These are phyloP conservation scores for Buphagus erythrorhynchus DNA, from an alignment of 2,797 vertebrate genomes.

Conservation along the genomic window DNA sequence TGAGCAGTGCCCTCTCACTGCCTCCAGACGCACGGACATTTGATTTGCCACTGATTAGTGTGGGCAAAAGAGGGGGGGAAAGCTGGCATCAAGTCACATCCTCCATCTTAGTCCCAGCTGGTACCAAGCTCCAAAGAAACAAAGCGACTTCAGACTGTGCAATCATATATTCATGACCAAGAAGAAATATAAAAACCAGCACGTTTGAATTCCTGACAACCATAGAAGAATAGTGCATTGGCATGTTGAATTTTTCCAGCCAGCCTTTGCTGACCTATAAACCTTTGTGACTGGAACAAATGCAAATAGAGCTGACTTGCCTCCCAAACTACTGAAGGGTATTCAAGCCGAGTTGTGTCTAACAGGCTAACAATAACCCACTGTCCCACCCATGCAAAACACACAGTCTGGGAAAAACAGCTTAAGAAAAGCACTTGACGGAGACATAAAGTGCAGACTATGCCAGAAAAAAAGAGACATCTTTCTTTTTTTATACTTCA, in stretches of 20 bases:
- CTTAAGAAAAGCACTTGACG: slow-evolving; percentile 73
- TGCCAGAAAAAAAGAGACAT: not conserved
- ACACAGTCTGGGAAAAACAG: slow-evolving; percentile 78
- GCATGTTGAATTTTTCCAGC: slow-evolving; percentile 85
- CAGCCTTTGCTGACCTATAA: slow-evolving; percentile 94
- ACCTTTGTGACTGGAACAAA: slow-evolving; percentile 96
- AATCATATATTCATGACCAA: slow-evolving; percentile 78
- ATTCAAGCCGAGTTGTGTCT: slow-evolving; percentile 88
- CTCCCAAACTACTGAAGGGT: slow-evolving; percentile 91
- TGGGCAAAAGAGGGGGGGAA: slow-evolving; percentile 39
- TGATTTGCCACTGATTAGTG: slow-evolving; percentile 50
- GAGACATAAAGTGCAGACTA: slow-evolving; percentile 61
- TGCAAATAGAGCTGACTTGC: slow-evolving; percentile 95
- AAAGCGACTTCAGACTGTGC: slow-evolving; percentile 78
- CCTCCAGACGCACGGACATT: slow-evolving; percentile 59
- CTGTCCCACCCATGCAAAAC: slow-evolving; percentile 82
- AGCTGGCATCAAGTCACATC: slow-evolving; percentile 81
- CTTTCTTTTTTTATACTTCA: not conserved
- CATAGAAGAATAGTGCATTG: slow-evolving; percentile 82
- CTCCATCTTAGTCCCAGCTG: slow-evolving; percentile 83
- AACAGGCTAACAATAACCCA: slow-evolving; percentile 86
- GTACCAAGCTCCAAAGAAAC: slow-evolving; percentile 74
- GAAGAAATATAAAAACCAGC: slow-evolving; percentile 76
- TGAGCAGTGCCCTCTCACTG: slow-evolving; percentile 71
- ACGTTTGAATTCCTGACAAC: slow-evolving; percentile 81